Evolutionary conservation across 2,797 vertebrate species (phyloP), one percentile per base, ranked within the genome.

Genomic region (Acrocephalus scirpaceus): DNA sequence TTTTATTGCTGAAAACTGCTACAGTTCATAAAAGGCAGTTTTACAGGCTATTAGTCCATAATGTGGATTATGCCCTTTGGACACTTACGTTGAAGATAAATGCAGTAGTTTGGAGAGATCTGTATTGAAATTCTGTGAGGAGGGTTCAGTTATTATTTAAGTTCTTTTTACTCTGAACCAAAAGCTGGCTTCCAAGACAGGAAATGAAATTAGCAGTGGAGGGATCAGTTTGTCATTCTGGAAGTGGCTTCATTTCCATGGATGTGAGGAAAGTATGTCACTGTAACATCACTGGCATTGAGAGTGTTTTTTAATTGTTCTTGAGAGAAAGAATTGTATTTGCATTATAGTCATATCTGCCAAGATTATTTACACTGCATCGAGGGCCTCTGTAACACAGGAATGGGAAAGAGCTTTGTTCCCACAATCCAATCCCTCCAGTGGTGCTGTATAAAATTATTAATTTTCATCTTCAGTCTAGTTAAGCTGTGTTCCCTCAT

Each of bases 1-100:
- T 94, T 94, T 95, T 95, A 94, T 88, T 86, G 53, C 76, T 78
- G 32, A 66, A 93, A 91, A 91, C 66, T 70, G 89, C 81, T 93
- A 32, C 91, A 93, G 91, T 93, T 95, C 91, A 94, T 95, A 96
- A 95, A 96, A 93, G 78, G 81, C 75, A 72, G 89, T 93, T 95
- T 96, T 96, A 93, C 73, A 92, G 85, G 70, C 82, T 95, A 62
- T 96, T 94, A 96, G 93, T 83, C 78, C 82, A 84, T 91, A 92
- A 94, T 91, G 79, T 92, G 95, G 78, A 94, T 91, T 92, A 80
- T 93, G 81, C 91, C 93, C 92, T 96, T 95, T 91, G 62, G 91
- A 95, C 87, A 36, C 81, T 90, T 83, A 72, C 0, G 16, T 75
- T 91, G 74, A 93, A 93, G 87, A 84, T 86, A 90, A 86, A 91